These are phyloP conservation scores for Prionailurus bengalensis DNA, from an alignment of 2,113 vertebrate genomes.

Conservation along the genomic window DNA sequence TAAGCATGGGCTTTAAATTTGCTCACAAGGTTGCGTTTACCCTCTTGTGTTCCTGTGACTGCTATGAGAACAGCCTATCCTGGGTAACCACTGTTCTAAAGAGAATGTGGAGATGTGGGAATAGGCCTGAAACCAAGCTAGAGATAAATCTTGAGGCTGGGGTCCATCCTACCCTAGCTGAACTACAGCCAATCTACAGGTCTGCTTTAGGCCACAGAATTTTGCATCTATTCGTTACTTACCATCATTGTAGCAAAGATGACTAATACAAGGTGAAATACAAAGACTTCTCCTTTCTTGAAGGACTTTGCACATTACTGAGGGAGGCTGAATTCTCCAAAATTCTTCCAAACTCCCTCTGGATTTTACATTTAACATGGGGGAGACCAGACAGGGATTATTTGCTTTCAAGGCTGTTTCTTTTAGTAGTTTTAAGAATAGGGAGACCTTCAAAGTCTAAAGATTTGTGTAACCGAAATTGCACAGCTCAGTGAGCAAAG, in stretches of 20 bases:
- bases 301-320: background rate
- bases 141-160: background rate
- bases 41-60: background rate
- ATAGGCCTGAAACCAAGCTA: background rate
- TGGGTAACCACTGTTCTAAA: background rate
- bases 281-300: background rate
- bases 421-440: constrained; percentile 51
- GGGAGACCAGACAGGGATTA: background rate
- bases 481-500: constrained; percentile 58
- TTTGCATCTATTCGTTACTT: constrained; percentile 34
- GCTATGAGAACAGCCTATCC: background rate
- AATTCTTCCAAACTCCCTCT: background rate
- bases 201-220: constrained; percentile 17
- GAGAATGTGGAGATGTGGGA: background rate
- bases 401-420: constrained; percentile 53
- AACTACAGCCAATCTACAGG: background rate
- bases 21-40: background rate
- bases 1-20: background rate
- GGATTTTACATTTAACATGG: background rate
- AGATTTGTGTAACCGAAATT: constrained; percentile 70
- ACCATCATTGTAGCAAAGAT: background rate
- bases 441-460: constrained; percentile 53
- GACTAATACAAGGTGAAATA: background rate
- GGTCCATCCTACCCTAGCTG: background rate
- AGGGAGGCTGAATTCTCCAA: background rate